These are phyloP conservation scores for Cylloceria caligata DNA, from an alignment of 2,888 invertebrate genomes.

Conservation along the genomic window DNA sequence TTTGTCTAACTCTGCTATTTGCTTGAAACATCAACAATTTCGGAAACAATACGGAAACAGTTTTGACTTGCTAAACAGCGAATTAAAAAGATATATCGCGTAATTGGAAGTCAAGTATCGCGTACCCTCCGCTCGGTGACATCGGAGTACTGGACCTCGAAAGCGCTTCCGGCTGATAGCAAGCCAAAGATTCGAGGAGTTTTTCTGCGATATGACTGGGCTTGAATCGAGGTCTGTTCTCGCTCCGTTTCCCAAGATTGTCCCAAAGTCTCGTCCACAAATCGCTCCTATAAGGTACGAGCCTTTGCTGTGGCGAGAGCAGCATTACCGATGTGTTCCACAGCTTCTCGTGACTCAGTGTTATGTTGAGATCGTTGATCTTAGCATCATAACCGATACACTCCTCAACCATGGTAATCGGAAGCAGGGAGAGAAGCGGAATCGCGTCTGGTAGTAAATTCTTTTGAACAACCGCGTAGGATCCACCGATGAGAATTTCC, in stretches of 20 bases:
- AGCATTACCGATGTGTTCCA: conserved; percentile 94
- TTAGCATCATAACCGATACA: conserved; percentile 88
- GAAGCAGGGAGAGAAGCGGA: conserved; percentile 89
- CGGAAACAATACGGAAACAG: no score
- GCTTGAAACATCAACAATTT: no score
- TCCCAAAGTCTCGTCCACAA: conserved; percentile 94
- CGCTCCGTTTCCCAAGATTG: conserved; percentile 87
- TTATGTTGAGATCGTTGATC: conserved; percentile 87
- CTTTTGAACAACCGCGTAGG: conserved; percentile 90
- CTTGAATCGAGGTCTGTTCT: conserved; percentile 88
- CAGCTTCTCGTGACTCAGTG: conserved; percentile 90
- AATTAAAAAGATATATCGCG: no score
- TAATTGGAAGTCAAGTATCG: not conserved
- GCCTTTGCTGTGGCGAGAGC: conserved; percentile 92
- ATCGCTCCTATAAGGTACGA: conserved; percentile 93
- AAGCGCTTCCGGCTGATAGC: conserved; percentile 94
- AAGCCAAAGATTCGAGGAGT: conserved; percentile 91
- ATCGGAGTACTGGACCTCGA: conserved; percentile 94
- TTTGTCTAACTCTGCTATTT: no score
- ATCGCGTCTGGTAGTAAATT: conserved; percentile 90
- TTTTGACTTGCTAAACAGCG: no score
- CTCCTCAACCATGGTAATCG: conserved; percentile 88
- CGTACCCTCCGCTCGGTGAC: conserved; percentile 88
- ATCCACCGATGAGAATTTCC: conserved; percentile 92
- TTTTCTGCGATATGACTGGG: conserved; percentile 91